Evolutionary conservation across 2,888 invertebrate species (phyloP), one percentile per base, ranked within the genome.

Genomic region (Vandiemenella viatica): DNA sequence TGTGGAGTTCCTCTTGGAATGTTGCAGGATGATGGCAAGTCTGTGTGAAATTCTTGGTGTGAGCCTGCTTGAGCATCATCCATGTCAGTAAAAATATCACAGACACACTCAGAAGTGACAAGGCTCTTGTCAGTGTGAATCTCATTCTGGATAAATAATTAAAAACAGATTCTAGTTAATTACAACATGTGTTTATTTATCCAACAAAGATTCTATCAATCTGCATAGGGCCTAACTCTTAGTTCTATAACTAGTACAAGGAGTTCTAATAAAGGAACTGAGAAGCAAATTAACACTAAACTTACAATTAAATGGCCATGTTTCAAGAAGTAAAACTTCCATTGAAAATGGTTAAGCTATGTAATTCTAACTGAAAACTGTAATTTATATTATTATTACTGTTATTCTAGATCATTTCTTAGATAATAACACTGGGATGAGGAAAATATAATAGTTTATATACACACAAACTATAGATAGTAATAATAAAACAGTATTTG

Each of bases 21-120:
- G 57, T 56, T 45, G 61, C 62, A 21, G 62, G 60, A 51, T 61
- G 60, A 54, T 62, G 59, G 52, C 63, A 63, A 37, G 60, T 61
- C 46, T 59, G 59, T n/a, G 61, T 59, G 47, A 55, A 59, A 13
- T 55, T 53, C 37, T 55, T 55, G 13, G 53, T 53, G 5, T 50
- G 53, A n/a, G 55, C 48, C 38, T 60, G 58, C n/a, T 50, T 53
- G 20, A 61, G 46, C 13, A 63, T 46, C 19, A 57, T 52, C 61
- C 61, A 63, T 23, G 57, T 53, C 13, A 61, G 52, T 6, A 60
- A 44, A 15, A 60, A 37, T 6, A 58, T 43, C 18, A 57, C 53
- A 1, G 55, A 23, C 42, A 59, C 18, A 41, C 57, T 55, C 22
- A 60, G 40, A 20, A 56, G 51, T 38, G 58, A 53, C 18, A 61